phyloP scores from a whole-genome alignment of 2,113 vertebrate species.

The Gymnogyps californianus region DNA sequence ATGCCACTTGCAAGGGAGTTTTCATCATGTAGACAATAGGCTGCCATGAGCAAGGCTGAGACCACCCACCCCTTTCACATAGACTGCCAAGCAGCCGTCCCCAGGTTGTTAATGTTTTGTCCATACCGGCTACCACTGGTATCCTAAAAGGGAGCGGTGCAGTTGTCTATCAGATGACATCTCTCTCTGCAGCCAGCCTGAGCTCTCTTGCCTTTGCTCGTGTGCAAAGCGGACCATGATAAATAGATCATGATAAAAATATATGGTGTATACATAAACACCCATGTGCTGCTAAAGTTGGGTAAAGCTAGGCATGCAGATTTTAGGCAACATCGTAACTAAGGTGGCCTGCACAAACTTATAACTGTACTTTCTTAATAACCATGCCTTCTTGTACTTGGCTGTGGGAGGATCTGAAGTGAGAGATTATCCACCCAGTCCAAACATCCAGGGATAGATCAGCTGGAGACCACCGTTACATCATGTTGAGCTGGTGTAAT shows the following conservation, averaged over 20 bases:
- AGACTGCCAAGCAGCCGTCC: neutral
- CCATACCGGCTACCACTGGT: neutral
- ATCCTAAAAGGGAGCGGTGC: neutral
- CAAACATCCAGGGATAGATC: neutral
- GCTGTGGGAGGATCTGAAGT: neutral
- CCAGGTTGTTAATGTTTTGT: neutral
- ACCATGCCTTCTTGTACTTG: neutral
- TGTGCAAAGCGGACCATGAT: neutral
- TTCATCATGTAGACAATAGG: neutral
- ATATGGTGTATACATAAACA: neutral
- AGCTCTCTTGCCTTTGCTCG: fast-evolving
- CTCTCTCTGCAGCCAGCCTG: neutral
- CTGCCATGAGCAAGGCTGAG: neutral
- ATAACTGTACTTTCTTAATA: neutral
- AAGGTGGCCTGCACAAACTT: neutral
- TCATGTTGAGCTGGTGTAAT: neutral
- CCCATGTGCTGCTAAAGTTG: neutral
- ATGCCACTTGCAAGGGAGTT: neutral
- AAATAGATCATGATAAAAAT: neutral
- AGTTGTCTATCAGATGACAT: neutral
- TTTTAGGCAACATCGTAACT: neutral
- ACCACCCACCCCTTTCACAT: neutral
- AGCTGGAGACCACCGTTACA: neutral
- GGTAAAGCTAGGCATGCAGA: neutral
- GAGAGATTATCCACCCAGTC: neutral